Conservation (phyloP, 2,797 vertebrate species). For the Orientallactaga sibirica region DNA sequence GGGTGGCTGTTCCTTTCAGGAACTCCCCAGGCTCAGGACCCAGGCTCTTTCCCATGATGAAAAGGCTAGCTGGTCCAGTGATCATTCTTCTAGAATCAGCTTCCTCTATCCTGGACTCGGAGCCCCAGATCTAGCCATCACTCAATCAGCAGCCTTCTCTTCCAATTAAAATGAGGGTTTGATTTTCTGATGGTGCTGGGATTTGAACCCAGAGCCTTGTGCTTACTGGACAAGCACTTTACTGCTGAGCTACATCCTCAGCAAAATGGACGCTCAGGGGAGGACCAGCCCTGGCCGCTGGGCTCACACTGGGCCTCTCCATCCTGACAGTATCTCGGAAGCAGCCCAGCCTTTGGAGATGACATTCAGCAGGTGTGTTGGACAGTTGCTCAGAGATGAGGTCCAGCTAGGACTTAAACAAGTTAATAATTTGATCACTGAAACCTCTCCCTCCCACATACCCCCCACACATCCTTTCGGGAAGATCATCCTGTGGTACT, state of each 20-base stretch:
- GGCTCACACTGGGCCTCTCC: fast-evolving
- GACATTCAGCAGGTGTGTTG: fast-evolving
- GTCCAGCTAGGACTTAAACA: background rate
- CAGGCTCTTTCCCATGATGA: background rate
- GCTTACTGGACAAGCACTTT: background rate
- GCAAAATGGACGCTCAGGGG: background rate
- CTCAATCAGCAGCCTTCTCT: background rate
- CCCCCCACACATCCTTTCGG: background rate
- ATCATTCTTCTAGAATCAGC: background rate
- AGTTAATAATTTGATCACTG: too few relatives aligned
- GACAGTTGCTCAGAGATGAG: fast-evolving
- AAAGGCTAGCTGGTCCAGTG: background rate
- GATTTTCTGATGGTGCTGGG: background rate
- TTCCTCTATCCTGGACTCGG: background rate
- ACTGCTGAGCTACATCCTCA: background rate
- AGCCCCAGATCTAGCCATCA: background rate
- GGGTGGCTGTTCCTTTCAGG: fast-evolving
- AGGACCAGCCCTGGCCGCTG: fast-evolving
- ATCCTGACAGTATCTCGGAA: fast-evolving
- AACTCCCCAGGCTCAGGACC: background rate
- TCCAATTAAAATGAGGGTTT: background rate
- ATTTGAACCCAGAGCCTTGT: background rate
- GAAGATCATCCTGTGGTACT: fast-evolving
- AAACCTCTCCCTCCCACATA: background rate
- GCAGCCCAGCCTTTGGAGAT: fast-evolving